Evolutionary conservation across 2,797 vertebrate species (phyloP).

Genomic region (Gymnothorax javanicus): DNA sequence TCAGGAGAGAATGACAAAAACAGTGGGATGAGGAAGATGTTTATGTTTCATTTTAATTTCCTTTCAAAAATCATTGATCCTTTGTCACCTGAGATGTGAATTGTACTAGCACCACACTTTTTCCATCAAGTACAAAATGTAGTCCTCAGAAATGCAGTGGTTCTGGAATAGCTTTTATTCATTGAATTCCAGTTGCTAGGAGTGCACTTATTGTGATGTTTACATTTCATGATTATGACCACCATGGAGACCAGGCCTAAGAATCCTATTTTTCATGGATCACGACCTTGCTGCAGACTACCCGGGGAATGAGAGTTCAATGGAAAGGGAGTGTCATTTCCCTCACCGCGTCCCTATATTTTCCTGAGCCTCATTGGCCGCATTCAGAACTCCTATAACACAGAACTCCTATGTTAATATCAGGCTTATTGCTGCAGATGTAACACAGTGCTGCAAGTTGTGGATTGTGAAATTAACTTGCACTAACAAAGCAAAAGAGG

Average conservation of each 20-base stretch:
- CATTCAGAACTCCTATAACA: background rate
- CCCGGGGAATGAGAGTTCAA: background rate
- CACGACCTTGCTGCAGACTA: background rate
- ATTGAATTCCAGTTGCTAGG: background rate
- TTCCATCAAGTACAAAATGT: background rate
- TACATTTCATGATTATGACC: constrained; percentile 1
- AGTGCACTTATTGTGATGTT: background rate
- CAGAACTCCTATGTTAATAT: background rate
- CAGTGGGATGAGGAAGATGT: background rate
- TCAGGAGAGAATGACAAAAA: background rate
- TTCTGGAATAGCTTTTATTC: background rate
- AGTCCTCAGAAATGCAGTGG: background rate
- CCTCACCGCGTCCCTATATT: background rate
- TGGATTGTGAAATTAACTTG: constrained; percentile 2
- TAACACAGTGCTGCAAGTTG: constrained; percentile 13
- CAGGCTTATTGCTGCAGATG: background rate
- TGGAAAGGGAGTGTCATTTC: background rate
- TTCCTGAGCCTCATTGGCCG: background rate
- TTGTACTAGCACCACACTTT: background rate
- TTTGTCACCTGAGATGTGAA: background rate
- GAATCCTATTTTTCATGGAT: background rate
- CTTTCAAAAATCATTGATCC: background rate
- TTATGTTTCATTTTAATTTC: background rate
- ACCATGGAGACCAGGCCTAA: background rate
- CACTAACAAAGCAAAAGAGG: constrained; percentile 11